Evolutionary conservation across 2,888 invertebrate species (phyloP).

Genomic region (Sympetrum striolatum): DNA sequence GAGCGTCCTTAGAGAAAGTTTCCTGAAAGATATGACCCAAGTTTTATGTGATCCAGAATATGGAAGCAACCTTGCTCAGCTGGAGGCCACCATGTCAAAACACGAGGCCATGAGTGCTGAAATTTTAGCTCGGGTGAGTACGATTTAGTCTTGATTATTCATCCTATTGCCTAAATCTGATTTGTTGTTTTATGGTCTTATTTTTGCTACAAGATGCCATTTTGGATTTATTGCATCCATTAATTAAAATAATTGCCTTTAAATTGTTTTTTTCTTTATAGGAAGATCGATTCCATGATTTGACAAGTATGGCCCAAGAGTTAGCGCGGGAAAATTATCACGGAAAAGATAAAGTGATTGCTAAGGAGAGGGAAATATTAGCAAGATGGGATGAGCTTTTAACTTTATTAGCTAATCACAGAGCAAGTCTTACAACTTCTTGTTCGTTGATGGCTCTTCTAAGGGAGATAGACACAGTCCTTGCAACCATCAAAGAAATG

Average conservation of each 20-base stretch:
- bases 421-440: slow-evolving; percentile 75
- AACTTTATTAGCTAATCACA: slow-evolving; percentile 83
- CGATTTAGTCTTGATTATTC: neutral
- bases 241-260: neutral
- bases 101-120: slow-evolving; percentile 98
- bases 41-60: slow-evolving; percentile 92
- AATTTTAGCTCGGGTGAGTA: slow-evolving; percentile 79
- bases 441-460: slow-evolving; percentile 87
- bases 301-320: slow-evolving; percentile 93
- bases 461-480: slow-evolving; percentile 89
- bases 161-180: neutral
- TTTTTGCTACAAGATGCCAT: neutral
- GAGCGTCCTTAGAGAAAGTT: slow-evolving; percentile 91
- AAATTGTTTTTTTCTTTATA: slow-evolving; percentile 52
- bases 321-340: slow-evolving; percentile 91
- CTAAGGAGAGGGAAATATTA: slow-evolving; percentile 31
- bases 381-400: slow-evolving; percentile 85
- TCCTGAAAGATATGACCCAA: slow-evolving; percentile 96
- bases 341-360: slow-evolving; percentile 77
- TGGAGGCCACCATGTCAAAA: slow-evolving; percentile 97
- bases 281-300: slow-evolving; percentile 92
- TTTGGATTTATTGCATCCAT: neutral
- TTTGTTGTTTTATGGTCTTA: neutral
- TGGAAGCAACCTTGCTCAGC: slow-evolving; percentile 88
- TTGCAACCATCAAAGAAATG: slow-evolving; percentile 82